These are phyloP conservation scores for Gymnodraco acuticeps DNA, from an alignment of 2,797 vertebrate species.

Conservation along the genomic window DNA sequence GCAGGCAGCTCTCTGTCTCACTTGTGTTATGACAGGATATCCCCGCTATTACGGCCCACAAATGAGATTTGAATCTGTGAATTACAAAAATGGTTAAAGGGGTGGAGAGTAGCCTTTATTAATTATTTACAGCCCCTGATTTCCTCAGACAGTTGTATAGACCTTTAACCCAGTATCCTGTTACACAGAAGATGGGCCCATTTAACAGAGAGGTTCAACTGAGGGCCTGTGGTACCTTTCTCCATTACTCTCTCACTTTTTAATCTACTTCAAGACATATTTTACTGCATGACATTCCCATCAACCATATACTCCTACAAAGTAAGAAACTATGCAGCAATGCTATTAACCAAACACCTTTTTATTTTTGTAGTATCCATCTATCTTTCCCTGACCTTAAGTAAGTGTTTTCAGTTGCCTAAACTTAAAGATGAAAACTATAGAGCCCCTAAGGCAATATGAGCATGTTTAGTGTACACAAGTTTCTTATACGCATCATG, in stretches of 20 bases:
- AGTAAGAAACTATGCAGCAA: background rate
- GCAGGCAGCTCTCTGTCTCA: conserved; percentile 68
- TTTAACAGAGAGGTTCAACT: conserved; percentile 46
- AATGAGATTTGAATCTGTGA: conserved; percentile 82
- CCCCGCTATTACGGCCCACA: conserved; percentile 71
- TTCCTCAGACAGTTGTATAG: conserved; percentile 70
- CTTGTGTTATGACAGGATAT: conserved; percentile 76
- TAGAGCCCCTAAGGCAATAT: background rate
- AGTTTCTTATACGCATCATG: background rate
- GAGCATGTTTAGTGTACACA: background rate
- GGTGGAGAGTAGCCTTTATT: conserved; percentile 70
- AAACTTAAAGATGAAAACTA: background rate
- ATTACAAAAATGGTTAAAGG: conserved; percentile 77
- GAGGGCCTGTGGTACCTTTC: conserved; percentile 26
- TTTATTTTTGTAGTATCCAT: background rate
- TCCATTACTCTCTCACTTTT: conserved; percentile 2
- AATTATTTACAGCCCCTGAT: conserved; percentile 73
- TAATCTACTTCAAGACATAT: background rate
- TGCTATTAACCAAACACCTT: background rate
- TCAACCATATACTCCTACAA: background rate
- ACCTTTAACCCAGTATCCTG: conserved; percentile 57
- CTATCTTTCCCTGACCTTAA: conserved; percentile 8
- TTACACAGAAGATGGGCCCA: conserved; percentile 54
- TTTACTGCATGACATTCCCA: background rate
- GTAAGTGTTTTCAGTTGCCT: background rate